Evolutionary conservation across 2,113 vertebrate genomes (phyloP).

Genomic region (Martes martes): DNA sequence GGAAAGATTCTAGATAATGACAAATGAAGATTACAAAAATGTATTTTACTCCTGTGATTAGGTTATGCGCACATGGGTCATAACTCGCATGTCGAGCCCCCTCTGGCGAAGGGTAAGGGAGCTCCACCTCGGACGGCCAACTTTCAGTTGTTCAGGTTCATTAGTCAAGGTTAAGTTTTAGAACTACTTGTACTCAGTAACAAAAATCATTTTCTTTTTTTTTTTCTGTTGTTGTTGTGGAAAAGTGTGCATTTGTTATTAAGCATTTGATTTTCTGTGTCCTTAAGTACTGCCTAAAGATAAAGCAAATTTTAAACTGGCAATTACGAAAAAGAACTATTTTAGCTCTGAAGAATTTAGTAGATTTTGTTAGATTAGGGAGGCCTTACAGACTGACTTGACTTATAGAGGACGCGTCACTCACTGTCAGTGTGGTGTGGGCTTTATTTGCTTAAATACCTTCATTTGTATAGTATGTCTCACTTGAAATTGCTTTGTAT

Average conservation of each 20-base stretch:
- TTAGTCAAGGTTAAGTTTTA: constrained; percentile 79
- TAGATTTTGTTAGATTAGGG: constrained; percentile 86
- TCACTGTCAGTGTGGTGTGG: constrained; percentile 87
- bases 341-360: constrained; percentile 82
- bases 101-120: constrained; percentile 64
- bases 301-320: constrained; percentile 85
- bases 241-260: constrained; percentile 80
- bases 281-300: constrained; percentile 85
- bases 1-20: constrained; percentile 51
- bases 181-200: constrained; percentile 80
- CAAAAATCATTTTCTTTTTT: constrained; percentile 78
- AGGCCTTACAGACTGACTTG: constrained; percentile 88
- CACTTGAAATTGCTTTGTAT: constrained; percentile 94
- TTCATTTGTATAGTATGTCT: constrained; percentile 92
- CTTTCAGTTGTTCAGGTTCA: constrained; percentile 78
- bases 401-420: constrained; percentile 85
- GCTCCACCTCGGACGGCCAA: constrained; percentile 61
- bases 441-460: constrained; percentile 89
- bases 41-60: constrained; percentile 71
- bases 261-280: constrained; percentile 85
- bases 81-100: constrained; percentile 60
- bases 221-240: constrained; percentile 56
- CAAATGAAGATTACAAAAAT: constrained; percentile 62
- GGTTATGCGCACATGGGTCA: constrained; percentile 64
- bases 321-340: constrained; percentile 82